Evolutionary conservation across 2,113 vertebrate genomes (phyloP).

Genomic region (Pelecanus crispus): DNA sequence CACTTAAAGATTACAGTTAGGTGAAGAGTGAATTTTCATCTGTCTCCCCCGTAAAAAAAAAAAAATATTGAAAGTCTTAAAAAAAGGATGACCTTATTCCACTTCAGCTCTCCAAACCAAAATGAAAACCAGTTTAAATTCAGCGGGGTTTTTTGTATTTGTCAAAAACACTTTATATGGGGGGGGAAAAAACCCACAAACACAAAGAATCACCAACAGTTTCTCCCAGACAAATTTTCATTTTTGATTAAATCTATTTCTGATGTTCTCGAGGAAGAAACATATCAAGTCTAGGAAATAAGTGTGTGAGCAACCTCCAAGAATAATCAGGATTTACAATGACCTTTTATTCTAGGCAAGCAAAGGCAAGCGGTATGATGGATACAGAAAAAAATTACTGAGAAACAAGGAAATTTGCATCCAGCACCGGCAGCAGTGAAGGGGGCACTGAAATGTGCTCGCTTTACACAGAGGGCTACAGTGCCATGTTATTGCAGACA

Average conservation of each 20-base stretch:
- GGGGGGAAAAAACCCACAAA: neutral
- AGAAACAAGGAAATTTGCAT: conserved; percentile 35
- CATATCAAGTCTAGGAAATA: neutral
- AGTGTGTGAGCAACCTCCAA: neutral
- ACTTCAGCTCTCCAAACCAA: neutral
- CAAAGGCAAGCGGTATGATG: neutral
- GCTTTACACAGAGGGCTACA: neutral
- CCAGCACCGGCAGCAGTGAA: neutral
- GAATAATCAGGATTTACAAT: conserved; percentile 24
- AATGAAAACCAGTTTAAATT: neutral
- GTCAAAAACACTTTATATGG: neutral
- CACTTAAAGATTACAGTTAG: neutral
- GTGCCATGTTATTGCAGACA: conserved; percentile 4
- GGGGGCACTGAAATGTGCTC: neutral
- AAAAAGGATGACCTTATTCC: neutral
- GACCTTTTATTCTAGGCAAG: conserved; percentile 41
- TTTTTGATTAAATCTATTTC: conserved; percentile 23
- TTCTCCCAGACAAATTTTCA: neutral
- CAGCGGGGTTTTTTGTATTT: neutral
- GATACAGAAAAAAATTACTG: neutral
- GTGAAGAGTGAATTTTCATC: neutral
- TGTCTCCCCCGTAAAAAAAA: neutral
- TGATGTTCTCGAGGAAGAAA: neutral
- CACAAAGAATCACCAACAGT: neutral
- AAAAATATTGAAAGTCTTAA: neutral